phyloP scores from a whole-genome alignment of 2,888 invertebrate genomes.

The Epistrophe grossulariae region DNA sequence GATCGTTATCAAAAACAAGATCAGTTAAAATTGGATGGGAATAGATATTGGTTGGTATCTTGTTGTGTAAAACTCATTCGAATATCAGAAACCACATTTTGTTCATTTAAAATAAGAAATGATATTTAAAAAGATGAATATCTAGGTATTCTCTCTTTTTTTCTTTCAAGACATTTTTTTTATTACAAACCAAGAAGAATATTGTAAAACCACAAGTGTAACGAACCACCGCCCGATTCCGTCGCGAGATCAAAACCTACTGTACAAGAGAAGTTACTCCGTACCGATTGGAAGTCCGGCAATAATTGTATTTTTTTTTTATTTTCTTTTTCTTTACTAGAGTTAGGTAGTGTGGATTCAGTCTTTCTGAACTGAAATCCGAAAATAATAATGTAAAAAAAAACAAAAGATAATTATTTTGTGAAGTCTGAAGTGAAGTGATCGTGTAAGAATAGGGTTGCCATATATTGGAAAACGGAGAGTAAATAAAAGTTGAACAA shows the following conservation, averaged over 20 bases:
- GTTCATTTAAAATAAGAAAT: slow-evolving; percentile 16
- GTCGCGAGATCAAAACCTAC: slow-evolving; percentile 73
- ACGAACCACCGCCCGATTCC: slow-evolving; percentile 62
- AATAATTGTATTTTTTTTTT: slow-evolving; percentile 56
- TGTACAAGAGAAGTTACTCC: slow-evolving; percentile 66
- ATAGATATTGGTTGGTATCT: background rate
- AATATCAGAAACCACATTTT: background rate
- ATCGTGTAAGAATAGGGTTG: slow-evolving; percentile 47
- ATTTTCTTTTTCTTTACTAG: slow-evolving; percentile 42
- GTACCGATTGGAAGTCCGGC: slow-evolving; percentile 70
- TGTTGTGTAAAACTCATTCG: background rate
- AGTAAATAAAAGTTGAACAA: too few relatives aligned
- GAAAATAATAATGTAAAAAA: slow-evolving; percentile 3
- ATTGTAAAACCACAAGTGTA: slow-evolving; percentile 63
- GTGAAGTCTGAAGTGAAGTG: slow-evolving; percentile 20
- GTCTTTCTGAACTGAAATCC: slow-evolving; percentile 33
- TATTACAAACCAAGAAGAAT: slow-evolving; percentile 57
- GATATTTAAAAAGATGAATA: background rate
- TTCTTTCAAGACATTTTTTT: background rate
- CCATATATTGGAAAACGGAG: background rate
- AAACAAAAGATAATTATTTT: slow-evolving; percentile 32
- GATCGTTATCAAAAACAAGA: slow-evolving; percentile 51
- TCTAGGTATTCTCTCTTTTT: background rate
- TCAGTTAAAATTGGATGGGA: slow-evolving; percentile 18
- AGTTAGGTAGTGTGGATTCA: slow-evolving; percentile 45